These are phyloP conservation scores for Agonopterix heracliana DNA, from an alignment of 2,888 invertebrate genomes.

Conservation along the genomic window DNA sequence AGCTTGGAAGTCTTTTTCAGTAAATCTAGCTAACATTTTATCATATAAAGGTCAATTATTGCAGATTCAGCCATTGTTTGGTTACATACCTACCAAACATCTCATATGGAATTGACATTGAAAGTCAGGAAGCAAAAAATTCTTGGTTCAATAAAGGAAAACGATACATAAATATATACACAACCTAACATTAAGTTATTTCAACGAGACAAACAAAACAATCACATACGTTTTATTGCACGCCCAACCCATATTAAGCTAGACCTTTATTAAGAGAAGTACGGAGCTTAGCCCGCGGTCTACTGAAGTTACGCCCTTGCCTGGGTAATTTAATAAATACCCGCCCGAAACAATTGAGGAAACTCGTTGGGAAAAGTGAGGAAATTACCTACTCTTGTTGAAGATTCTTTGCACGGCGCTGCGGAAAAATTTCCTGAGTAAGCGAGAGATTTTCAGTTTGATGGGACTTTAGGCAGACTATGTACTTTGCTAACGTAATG, in stretches of 20 bases:
- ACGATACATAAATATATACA: too few relatives aligned
- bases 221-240: slow-evolving; percentile 21
- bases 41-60: too few relatives aligned
- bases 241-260: slow-evolving; percentile 39
- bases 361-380: slow-evolving; percentile 40
- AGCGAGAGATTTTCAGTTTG: not conserved
- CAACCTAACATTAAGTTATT: too few relatives aligned
- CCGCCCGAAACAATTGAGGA: slow-evolving; percentile 54
- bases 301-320: slow-evolving; percentile 42
- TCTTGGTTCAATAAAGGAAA: too few relatives aligned
- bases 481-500: too few relatives aligned
- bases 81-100: too few relatives aligned
- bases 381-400: slow-evolving; percentile 29
- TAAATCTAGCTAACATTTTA: too few relatives aligned
- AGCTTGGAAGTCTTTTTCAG: too few relatives aligned
- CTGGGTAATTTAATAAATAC: slow-evolving; percentile 69
- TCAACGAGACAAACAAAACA: slow-evolving; percentile 1
- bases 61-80: too few relatives aligned
- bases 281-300: slow-evolving; percentile 49
- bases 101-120: too few relatives aligned
- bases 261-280: slow-evolving; percentile 49
- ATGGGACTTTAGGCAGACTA: too few relatives aligned
- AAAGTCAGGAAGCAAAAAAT: too few relatives aligned
- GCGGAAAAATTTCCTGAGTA: slow-evolving; percentile 1
- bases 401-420: slow-evolving; percentile 2